Percentiles rank a stretch among this genome's conserved stretches.
phyloP scores from a whole-genome alignment of 2,888 invertebrate genomes.

The Meta bourneti region DNA sequence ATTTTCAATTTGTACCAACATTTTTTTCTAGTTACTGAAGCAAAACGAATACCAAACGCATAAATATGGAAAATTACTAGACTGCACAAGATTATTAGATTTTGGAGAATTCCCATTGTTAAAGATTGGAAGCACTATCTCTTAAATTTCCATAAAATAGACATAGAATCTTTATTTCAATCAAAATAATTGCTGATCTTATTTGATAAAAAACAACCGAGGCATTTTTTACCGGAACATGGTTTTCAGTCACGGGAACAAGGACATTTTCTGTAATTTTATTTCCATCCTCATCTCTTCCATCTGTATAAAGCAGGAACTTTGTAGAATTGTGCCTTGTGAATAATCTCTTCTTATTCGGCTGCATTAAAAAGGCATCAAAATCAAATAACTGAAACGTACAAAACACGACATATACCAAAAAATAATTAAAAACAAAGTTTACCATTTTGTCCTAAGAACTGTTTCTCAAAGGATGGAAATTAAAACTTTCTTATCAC shows the following conservation, averaged over 20 bases:
- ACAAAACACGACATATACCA: neutral
- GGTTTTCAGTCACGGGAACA: conserved; percentile 46
- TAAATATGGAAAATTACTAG: no score
- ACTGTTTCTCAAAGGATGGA: no score
- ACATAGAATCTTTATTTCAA: neutral
- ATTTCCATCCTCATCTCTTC: conserved; percentile 60
- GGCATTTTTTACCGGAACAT: conserved; percentile 41
- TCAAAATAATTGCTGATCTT: no score
- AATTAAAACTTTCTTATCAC: no score
- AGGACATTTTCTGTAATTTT: conserved; percentile 48
- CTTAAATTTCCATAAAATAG: neutral
- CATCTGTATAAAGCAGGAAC: conserved; percentile 37
- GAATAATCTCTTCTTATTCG: conserved; percentile 53
- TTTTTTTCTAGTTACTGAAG: no score
- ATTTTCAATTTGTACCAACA: no score
- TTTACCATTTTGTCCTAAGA: neutral
- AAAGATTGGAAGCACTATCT: no score
- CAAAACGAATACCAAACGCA: no score
- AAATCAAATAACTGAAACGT: neutral
- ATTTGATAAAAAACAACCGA: no score
- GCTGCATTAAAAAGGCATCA: conserved; percentile 28
- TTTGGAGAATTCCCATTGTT: no score
- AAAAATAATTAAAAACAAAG: neutral
- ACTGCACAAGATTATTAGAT: no score
- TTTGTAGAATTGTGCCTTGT: conserved; percentile 54